These are phyloP conservation scores for Antedon mediterranea DNA, from an alignment of 53 echinoderm and acorn worm genomes.

Conservation along the genomic window DNA sequence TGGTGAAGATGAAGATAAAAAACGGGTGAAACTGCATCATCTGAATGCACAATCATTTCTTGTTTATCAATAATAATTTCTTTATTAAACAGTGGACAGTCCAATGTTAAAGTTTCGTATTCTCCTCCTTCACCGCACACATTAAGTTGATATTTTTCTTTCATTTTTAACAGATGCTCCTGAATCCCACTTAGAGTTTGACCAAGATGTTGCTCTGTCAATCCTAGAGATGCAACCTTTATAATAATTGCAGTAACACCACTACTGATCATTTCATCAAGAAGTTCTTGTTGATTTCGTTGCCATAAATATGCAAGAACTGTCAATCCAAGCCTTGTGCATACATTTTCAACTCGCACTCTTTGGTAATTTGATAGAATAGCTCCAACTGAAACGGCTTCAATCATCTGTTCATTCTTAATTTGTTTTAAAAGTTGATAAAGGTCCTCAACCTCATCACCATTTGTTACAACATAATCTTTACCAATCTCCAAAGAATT, in stretches of 20 bases:
- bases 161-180: constrained; percentile 67
- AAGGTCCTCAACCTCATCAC: constrained; percentile 94
- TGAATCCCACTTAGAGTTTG: constrained; percentile 53
- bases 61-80: constrained; percentile 50
- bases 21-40: constrained; percentile 67
- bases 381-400: constrained; percentile 79
- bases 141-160: constrained; percentile 80
- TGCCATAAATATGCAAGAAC: constrained; percentile 72
- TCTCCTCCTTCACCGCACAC: constrained; percentile 97
- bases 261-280: constrained; percentile 77
- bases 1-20: constrained; percentile 46
- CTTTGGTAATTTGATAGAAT: constrained; percentile 88
- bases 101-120: constrained; percentile 84
- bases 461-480: constrained; percentile 49
- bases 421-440: constrained; percentile 49
- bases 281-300: constrained; percentile 58
- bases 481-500: constrained; percentile 29
- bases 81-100: constrained; percentile 86
- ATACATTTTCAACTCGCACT: constrained; percentile 96
- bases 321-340: constrained; percentile 60
- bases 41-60: constrained; percentile 49
- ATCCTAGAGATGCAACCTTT: constrained; percentile 83
- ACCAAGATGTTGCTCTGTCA: constrained; percentile 45
- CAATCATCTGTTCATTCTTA: constrained; percentile 50
- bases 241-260: constrained; percentile 74